These are phyloP conservation scores for Gymnodraco acuticeps DNA, from an alignment of 2,797 vertebrate species.

Conservation along the genomic window DNA sequence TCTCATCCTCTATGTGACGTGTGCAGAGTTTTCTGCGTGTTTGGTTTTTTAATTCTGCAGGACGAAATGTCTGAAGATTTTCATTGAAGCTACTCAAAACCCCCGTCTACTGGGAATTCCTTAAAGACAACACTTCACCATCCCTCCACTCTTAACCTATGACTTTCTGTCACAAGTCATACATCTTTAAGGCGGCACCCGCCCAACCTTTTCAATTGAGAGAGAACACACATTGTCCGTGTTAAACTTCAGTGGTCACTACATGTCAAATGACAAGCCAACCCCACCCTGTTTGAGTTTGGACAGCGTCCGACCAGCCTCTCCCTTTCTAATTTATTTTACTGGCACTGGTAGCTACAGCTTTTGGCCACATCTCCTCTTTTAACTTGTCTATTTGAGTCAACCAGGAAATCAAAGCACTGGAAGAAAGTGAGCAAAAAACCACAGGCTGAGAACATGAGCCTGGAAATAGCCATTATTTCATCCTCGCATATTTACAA, in stretches of 20 bases:
- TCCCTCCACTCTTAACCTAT: not conserved
- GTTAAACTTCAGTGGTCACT: conserved; percentile 5
- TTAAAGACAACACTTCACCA: not conserved
- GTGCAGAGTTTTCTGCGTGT: not conserved
- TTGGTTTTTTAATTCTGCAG: not conserved
- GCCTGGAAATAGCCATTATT: conserved; percentile 44
- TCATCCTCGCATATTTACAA: not conserved
- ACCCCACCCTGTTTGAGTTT: conserved; percentile 49
- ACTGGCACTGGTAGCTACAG: not conserved
- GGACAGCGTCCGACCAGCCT: not conserved
- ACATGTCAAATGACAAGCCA: conserved; percentile 28
- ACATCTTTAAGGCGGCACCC: conserved; percentile 25
- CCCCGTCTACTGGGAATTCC: no score
- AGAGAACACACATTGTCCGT: conserved; percentile 7
- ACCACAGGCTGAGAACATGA: conserved; percentile 19
- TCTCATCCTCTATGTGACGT: conserved; percentile 1
- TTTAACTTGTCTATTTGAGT: conserved; percentile 15
- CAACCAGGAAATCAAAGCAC: not conserved
- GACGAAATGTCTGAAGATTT: no score
- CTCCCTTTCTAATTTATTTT: conserved; percentile 18
- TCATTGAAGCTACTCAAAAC: no score
- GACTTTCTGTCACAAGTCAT: conserved; percentile 2
- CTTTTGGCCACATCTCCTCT: conserved; percentile 19
- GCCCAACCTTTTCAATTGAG: not conserved
- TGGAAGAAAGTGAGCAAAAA: conserved; percentile 24